Evolutionary conservation across 2,888 invertebrate genomes (phyloP).

Genomic region (Philereme vetulata): DNA sequence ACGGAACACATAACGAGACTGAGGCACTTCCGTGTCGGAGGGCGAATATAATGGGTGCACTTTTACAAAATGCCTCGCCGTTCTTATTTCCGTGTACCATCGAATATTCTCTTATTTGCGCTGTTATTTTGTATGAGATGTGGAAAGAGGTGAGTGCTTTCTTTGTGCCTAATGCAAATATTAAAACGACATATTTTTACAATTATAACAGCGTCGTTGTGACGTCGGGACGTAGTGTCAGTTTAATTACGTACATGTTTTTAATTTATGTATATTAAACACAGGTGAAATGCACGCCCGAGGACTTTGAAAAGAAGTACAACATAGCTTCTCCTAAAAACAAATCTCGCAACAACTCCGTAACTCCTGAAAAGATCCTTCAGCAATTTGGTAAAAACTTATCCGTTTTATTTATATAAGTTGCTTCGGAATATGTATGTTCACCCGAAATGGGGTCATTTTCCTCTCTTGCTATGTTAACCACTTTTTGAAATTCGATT

Average conservation of each 20-base stretch:
- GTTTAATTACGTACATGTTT: background rate
- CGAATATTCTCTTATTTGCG: constrained; percentile 95
- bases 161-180: constrained; percentile 5
- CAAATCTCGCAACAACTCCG: constrained; percentile 76
- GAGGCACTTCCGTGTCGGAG: constrained; percentile 76
- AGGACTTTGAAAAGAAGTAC: constrained; percentile 75
- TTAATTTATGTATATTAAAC: background rate
- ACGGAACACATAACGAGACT: constrained; percentile 48
- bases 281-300: constrained; percentile 77
- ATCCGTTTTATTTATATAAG: background rate
- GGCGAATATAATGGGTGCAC: constrained; percentile 87
- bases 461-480: too few relatives aligned
- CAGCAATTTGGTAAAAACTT: constrained; percentile 71
- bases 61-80: constrained; percentile 88
- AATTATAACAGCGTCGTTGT: background rate
- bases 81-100: constrained; percentile 95
- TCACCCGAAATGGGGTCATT: too few relatives aligned
- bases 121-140: constrained; percentile 94
- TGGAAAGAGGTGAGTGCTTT: constrained; percentile 89
- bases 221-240: background rate
- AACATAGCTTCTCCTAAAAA: constrained; percentile 54
- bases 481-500: background rate
- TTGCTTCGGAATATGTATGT: too few relatives aligned
- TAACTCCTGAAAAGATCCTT: constrained; percentile 79
- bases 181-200: constrained; percentile 10